These are phyloP conservation scores for Alaudala cheleensis DNA, from an alignment of 2,113 vertebrate genomes.

Conservation along the genomic window DNA sequence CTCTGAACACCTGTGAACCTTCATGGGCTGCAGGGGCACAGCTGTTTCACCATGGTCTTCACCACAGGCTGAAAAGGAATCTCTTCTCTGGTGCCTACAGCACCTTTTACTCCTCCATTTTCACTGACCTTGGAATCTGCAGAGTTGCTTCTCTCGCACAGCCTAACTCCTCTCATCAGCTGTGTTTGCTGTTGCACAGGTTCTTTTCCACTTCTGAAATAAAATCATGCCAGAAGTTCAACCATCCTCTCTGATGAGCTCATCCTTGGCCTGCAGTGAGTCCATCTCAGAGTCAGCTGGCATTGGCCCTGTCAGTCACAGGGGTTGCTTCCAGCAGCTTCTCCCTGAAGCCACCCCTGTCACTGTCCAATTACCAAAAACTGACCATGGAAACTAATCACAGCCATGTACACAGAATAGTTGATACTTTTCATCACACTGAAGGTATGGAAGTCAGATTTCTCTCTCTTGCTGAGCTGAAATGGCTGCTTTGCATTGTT, in stretches of 20 bases:
- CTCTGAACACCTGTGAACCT: fast-evolving
- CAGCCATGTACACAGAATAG: neutral
- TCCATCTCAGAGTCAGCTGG: neutral
- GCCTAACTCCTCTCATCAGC: neutral
- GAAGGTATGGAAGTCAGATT: neutral
- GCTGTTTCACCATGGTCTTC: neutral
- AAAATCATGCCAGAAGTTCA: neutral
- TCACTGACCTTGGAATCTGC: neutral
- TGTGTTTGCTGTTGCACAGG: neutral
- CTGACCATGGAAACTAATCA: neutral
- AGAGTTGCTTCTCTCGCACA: neutral
- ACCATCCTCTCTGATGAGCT: neutral
- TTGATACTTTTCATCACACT: neutral
- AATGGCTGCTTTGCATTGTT: neutral
- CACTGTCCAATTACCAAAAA: neutral
- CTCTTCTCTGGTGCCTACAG: neutral
- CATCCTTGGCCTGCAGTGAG: neutral
- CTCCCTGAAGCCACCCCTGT: neutral
- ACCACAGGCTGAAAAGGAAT: neutral
- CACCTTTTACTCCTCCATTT: neutral
- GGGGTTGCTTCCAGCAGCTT: neutral
- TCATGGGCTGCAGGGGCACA: neutral
- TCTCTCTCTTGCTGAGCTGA: neutral
- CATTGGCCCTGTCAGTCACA: neutral
- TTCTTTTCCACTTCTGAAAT: neutral